Conservation (phyloP, 1,140 invertebrate genomes). For the Penaeus vannamei region DNA sequence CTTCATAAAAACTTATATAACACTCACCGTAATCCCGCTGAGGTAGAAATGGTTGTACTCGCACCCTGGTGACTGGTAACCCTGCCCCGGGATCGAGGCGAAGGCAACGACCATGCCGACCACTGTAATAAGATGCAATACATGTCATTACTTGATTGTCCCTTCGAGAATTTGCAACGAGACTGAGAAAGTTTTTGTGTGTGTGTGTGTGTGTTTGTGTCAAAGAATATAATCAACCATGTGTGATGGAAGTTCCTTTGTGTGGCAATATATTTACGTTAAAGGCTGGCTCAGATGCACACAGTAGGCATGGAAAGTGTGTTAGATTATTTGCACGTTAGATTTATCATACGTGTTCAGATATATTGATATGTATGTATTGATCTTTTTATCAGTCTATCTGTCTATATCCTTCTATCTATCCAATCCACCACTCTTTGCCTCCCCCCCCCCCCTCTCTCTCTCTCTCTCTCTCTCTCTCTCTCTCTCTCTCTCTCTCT, state of each 20-base stretch:
- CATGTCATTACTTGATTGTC: neutral
- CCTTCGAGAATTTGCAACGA: no score
- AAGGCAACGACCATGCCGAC: slow-evolving; percentile 47
- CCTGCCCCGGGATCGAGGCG: slow-evolving; percentile 46
- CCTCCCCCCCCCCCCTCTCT: neutral
- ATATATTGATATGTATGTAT: no score
- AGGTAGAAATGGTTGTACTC: slow-evolving; percentile 51
- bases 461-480: slow-evolving; percentile 34
- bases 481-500: neutral
- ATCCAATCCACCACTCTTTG: neutral
- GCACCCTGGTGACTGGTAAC: slow-evolving; percentile 39
- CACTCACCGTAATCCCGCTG: slow-evolving; percentile 38
- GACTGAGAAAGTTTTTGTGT: neutral
- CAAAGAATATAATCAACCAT: no score
- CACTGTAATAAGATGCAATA: slow-evolving; percentile 19
- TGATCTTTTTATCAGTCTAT: no score
- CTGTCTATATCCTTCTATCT: no score
- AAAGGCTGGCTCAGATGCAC: no score
- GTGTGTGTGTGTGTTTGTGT: neutral
- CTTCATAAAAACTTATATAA: neutral
- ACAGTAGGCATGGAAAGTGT: no score
- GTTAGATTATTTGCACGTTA: no score
- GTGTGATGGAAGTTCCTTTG: no score
- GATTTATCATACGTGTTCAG: no score
- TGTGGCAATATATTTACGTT: no score